These are phyloP conservation scores for Arctopsyche grandis DNA, from an alignment of 1,140 invertebrate species.

Conservation along the genomic window DNA sequence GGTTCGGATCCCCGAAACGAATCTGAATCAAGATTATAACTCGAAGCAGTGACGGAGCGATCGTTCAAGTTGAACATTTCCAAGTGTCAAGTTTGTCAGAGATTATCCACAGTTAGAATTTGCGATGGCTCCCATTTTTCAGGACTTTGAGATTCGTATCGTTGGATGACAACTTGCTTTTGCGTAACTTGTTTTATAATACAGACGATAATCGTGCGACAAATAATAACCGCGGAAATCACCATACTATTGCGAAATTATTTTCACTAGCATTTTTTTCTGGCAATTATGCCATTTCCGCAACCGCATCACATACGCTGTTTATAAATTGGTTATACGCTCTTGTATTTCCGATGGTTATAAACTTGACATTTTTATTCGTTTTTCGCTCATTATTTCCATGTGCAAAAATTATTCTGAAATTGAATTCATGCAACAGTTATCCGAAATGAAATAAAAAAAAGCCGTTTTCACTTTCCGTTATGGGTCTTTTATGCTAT, in stretches of 20 bases:
- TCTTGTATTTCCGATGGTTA: not conserved
- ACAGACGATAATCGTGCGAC: not conserved
- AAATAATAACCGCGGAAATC: not conserved
- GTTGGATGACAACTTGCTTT: no score
- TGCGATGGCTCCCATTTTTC: not conserved
- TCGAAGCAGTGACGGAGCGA: not conserved
- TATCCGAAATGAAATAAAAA: no score
- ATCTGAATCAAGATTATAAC: not conserved
- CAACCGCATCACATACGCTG: not conserved
- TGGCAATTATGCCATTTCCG: not conserved
- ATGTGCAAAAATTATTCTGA: no score
- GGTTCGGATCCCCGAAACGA: not conserved
- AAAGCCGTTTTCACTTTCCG: no score
- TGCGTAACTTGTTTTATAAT: no score
- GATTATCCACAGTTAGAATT: conserved; percentile 12
- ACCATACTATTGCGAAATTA: not conserved
- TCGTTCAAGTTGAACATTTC: not conserved
- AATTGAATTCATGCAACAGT: no score
- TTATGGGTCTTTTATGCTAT: no score
- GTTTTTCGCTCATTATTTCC: no score
- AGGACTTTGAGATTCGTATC: no score
- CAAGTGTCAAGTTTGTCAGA: not conserved
- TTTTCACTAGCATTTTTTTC: conserved; percentile 1
- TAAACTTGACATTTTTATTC: no score
- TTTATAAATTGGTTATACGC: not conserved